Percentiles rank a stretch among this genome's conserved stretches.
phyloP scores from a whole-genome alignment of 1,140 invertebrate genomes.

The Drosophila pseudoananassae region DNA sequence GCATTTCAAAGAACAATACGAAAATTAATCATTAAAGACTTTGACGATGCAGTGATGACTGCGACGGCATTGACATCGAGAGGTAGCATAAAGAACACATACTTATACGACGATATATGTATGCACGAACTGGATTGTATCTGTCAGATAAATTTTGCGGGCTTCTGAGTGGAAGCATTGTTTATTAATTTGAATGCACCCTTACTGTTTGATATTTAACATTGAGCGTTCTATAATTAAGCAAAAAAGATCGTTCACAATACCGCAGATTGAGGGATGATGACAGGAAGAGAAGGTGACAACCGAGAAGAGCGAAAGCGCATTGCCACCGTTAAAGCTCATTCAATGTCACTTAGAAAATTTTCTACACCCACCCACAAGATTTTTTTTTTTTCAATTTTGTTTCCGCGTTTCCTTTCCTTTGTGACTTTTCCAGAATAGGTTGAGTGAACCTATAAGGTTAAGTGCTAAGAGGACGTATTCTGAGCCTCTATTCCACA shows the following conservation, averaged over 20 bases:
- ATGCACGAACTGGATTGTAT: constrained; percentile 17
- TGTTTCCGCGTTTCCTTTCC: constrained; percentile 59
- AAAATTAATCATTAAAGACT: constrained; percentile 77
- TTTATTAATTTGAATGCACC: constrained; percentile 66
- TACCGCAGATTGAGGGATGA: constrained; percentile 25
- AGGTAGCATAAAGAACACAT: constrained; percentile 47
- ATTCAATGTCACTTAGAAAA: constrained; percentile 65
- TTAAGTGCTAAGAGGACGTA: neutral
- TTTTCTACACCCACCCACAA: constrained; percentile 22
- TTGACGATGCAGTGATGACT: constrained; percentile 52
- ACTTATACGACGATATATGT: constrained; percentile 22
- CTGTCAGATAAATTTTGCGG: constrained; percentile 45
- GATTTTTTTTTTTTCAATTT: constrained; percentile 23
- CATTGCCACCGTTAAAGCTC: constrained; percentile 54
- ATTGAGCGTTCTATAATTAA: constrained; percentile 64
- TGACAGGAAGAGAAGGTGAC: constrained; percentile 22
- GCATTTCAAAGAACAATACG: constrained; percentile 71
- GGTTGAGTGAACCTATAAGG: constrained; percentile 63
- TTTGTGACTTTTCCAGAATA: constrained; percentile 52
- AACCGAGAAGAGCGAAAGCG: constrained; percentile 2
- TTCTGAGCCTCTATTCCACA: too few relatives aligned
- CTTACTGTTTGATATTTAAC: constrained; percentile 60
- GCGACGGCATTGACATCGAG: constrained; percentile 56
- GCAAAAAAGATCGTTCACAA: constrained; percentile 49
- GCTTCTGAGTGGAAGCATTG: constrained; percentile 31